These are phyloP conservation scores for Eurytoma californica DNA, from an alignment of 2,888 invertebrate genomes.

Conservation along the genomic window DNA sequence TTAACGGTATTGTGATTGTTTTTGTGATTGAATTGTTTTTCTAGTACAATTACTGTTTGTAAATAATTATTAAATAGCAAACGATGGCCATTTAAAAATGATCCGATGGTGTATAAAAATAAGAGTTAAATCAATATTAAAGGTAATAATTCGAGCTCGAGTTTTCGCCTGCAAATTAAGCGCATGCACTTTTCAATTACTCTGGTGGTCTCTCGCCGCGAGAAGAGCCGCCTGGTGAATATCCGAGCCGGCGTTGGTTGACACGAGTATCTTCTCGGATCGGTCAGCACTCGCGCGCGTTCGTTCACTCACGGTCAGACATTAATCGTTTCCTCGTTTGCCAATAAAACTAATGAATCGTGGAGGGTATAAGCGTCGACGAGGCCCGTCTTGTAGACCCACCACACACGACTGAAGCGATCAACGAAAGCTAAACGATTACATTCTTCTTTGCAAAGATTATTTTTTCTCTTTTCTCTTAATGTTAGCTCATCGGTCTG, in stretches of 20 bases:
- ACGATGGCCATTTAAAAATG: too few relatives aligned
- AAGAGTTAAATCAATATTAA: too few relatives aligned
- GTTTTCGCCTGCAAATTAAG: too few relatives aligned
- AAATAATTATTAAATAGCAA: too few relatives aligned
- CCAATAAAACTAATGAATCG: slow-evolving; percentile 68
- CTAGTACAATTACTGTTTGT: too few relatives aligned
- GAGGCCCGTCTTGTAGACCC: neutral
- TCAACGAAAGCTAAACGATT: neutral
- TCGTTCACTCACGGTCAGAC: slow-evolving; percentile 55
- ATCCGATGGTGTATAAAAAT: too few relatives aligned
- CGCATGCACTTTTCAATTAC: neutral
- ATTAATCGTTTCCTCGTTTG: slow-evolving; percentile 59
- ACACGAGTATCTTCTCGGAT: slow-evolving; percentile 21
- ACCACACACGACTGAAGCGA: neutral
- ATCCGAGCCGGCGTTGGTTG: slow-evolving; percentile 11
- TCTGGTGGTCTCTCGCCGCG: neutral
- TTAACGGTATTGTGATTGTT: too few relatives aligned
- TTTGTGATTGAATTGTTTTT: too few relatives aligned
- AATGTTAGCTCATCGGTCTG: too few relatives aligned
- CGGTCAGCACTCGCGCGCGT: slow-evolving; percentile 33
- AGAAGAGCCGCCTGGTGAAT: neutral
- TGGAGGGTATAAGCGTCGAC: slow-evolving; percentile 62
- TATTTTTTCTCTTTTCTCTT: too few relatives aligned
- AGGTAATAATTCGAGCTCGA: too few relatives aligned
- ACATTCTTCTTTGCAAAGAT: neutral